Evolutionary conservation across 2,113 vertebrate genomes (phyloP).

Genomic region (Microcebus tavaratra): DNA sequence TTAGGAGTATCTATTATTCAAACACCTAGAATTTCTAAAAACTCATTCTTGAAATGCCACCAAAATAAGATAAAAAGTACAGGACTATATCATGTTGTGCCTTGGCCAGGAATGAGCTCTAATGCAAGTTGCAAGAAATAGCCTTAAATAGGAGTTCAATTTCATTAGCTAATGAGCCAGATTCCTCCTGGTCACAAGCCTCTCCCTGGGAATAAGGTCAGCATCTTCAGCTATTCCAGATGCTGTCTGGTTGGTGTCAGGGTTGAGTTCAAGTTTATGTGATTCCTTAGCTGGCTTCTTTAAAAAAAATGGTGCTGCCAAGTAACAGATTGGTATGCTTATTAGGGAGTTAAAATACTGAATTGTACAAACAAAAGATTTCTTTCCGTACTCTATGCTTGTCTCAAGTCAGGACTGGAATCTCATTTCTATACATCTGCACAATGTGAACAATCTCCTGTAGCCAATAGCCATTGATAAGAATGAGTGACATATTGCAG

Average conservation of each 20-base stretch:
- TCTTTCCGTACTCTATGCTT: neutral
- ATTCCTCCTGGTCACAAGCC: neutral
- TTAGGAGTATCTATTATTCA: slow-evolving; percentile 8
- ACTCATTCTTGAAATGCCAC: slow-evolving; percentile 17
- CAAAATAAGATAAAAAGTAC: slow-evolving; percentile 4
- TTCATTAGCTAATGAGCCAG: neutral
- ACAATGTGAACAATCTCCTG: neutral
- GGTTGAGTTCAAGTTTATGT: neutral
- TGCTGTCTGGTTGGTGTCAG: neutral
- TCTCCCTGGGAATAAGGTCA: neutral
- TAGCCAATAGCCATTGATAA: neutral
- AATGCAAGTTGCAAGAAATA: neutral
- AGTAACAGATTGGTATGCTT: neutral
- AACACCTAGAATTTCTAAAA: slow-evolving; percentile 26
- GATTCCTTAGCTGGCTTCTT: neutral
- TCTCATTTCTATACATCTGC: neutral
- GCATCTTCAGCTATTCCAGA: neutral
- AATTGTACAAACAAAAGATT: neutral
- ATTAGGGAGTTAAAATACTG: neutral
- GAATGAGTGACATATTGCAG: neutral
- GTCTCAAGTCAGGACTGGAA: neutral
- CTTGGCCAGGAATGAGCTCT: neutral
- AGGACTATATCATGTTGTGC: neutral
- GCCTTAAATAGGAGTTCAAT: neutral
- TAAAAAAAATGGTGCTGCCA: neutral